Percentiles rank a stretch among this genome's conserved stretches.
These are phyloP conservation scores for Brachylomia viminalis DNA, from an alignment of 2,888 invertebrate genomes.

Conservation along the genomic window DNA sequence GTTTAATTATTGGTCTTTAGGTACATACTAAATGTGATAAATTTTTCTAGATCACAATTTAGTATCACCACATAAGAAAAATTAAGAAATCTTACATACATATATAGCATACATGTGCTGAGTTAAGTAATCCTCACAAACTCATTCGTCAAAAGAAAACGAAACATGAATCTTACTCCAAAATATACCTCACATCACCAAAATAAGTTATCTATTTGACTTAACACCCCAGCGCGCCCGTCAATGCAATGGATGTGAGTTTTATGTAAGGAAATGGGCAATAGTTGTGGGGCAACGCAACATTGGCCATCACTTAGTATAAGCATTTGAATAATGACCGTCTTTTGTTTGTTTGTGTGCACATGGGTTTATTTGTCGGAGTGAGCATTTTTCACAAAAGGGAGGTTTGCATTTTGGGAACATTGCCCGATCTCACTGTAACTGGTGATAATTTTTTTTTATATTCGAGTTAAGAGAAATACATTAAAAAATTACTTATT, in stretches of 20 bases:
- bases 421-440: background rate
- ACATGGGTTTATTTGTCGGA: background rate
- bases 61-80: no score
- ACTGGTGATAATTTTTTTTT: no score
- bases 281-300: slow-evolving; percentile 51
- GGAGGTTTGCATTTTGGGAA: background rate
- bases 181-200: slow-evolving; percentile 8
- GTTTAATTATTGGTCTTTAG: no score
- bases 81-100: background rate
- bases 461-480: no score
- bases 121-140: slow-evolving; percentile 3
- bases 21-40: no score
- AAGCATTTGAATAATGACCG: slow-evolving; percentile 57
- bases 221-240: slow-evolving; percentile 38
- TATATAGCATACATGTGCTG: background rate
- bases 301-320: slow-evolving; percentile 63
- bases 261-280: slow-evolving; percentile 64
- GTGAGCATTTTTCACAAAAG: background rate
- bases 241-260: slow-evolving; percentile 52
- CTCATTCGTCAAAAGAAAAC: slow-evolving; percentile 18
- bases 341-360: slow-evolving; percentile 48
- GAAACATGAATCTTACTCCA: slow-evolving; percentile 6
- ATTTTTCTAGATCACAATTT: no score
- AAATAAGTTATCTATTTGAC: slow-evolving; percentile 47
- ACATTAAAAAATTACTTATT: no score